Evolutionary conservation across 2,888 invertebrate genomes (phyloP), one percentile per base, ranked within the genome.

Genomic region (Spodoptera picta): DNA sequence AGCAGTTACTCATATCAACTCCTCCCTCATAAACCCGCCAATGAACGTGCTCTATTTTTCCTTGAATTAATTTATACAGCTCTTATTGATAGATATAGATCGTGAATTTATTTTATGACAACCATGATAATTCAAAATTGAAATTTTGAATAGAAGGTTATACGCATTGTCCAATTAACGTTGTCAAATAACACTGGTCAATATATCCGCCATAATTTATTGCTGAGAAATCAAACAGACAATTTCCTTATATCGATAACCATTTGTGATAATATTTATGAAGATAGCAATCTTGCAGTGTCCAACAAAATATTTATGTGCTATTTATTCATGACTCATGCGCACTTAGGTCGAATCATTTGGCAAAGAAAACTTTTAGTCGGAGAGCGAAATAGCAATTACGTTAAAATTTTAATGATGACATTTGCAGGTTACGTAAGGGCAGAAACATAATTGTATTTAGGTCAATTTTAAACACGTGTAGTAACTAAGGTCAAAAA

Each of bases 91-190:
- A 60, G 53, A 57, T 65, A 58, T 36, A 36, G 55, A 24, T 31
- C 36, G 24, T 24, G 36, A 47, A 74, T 69, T 65, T 65, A 57
- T 83, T 84, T 83, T 77, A 66, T 59, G 70, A 75, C 72, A 63
- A 65, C 60, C 65, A 78, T 81, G 78, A 80, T 75, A 69, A 62
- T 72, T 77, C 73, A 74, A 79, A 83, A 83, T 82, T 80, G 70
- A 81, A 84, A 80, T 84, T 83, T 78, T 77, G 72, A 74, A 79
- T 78, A 69, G 80, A 84, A 83, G 81, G 84, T 83, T 83, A 82
- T 79, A 72, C 65, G 75, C 71, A 82, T 73, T 78, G 79, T 77
- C 80, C 85, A 87, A 89, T 89, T 86, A 87, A 79, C 65, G 72
- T 69, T 85, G 84, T 75, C 75, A 63, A 80, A 81, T 83, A 83